Evolutionary conservation across 2,113 vertebrate genomes (phyloP), one percentile per base, ranked within the genome.

Genomic region (Nymphicus hollandicus): DNA sequence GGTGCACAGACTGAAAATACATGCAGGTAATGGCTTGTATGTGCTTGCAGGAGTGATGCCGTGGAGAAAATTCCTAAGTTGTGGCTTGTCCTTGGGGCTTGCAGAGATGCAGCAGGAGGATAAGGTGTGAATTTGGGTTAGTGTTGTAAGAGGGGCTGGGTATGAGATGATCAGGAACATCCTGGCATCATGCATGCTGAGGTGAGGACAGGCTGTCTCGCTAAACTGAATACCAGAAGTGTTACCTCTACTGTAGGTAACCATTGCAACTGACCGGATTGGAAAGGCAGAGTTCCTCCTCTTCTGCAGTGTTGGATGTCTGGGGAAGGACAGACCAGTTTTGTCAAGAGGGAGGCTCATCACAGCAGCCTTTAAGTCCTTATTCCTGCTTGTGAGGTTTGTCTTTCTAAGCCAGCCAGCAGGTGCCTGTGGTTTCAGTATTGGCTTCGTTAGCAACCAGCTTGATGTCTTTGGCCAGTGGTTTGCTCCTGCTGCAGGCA

Each of bases 161-260:
- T 81, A 6, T 13, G 17, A 17, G 28, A 27, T 28, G 27, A 39
- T 66, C 23, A 44, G 35, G 46, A 53, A 7, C n/a, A 31, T 24
- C n/a, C 9, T 65, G 37, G 44, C 1, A 0, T 74, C 7, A 3
- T 7, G 13, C 4, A 9, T 13, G 25, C 60, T 27, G 25, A 55
- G 39, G 10, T 60, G 50, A 60, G 35, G 37, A 65, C 49, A 14
- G 55, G 27, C 37, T 10, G n/a, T 33, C 35, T 73, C 12, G 1
- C 0, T 60, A 24, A 69, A 13, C 0, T 58, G 52, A 60, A 19
- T 43, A 56, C 14, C 13, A 25, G 11, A 44, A 6, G 35, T 2
- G 3, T 44, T 46, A n/a, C 27, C 8, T 77, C 49, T 50, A 33
- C 35, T 65, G 9, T 49, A 58, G 49, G 16, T 44, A 70, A 46